These are phyloP conservation scores for Alfaro cultratus DNA, from an alignment of 2,797 vertebrate species.

Conservation along the genomic window DNA sequence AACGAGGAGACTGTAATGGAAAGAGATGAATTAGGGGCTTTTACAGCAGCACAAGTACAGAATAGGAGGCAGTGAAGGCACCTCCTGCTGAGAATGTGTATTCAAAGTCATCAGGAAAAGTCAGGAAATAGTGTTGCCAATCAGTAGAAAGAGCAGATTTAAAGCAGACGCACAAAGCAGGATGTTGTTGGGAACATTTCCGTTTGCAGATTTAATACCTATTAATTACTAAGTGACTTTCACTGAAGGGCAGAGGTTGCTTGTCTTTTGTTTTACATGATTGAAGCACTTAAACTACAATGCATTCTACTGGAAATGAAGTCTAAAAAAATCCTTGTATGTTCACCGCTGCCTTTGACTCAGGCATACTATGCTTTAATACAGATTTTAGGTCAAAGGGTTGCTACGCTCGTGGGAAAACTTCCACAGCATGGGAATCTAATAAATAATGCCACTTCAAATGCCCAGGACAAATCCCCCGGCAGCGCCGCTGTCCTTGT, in stretches of 20 bases:
- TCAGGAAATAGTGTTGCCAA: conserved; percentile 74
- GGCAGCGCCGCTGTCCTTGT: conserved; percentile 34
- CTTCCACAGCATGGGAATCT: conserved; percentile 42
- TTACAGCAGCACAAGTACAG: conserved; percentile 47
- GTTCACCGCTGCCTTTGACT: conserved; percentile 59
- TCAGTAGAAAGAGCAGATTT: conserved; percentile 70
- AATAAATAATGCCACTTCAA: conserved; percentile 64
- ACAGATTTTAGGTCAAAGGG: conserved; percentile 59
- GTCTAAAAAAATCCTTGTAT: conserved; percentile 18
- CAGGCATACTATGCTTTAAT: conserved; percentile 50
- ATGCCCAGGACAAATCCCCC: conserved; percentile 45
- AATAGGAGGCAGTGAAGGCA: conserved; percentile 56
- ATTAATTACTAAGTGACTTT: conserved; percentile 74
- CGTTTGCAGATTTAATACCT: conserved; percentile 70
- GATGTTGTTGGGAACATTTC: conserved; percentile 74
- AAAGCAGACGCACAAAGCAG: conserved; percentile 58
- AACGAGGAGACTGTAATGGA: conserved; percentile 56
- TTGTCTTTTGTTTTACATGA: conserved; percentile 31
- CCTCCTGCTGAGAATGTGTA: conserved; percentile 67
- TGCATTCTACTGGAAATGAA: conserved; percentile 37
- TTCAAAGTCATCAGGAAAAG: conserved; percentile 74
- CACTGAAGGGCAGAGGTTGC: conserved; percentile 48
- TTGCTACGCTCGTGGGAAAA: conserved; percentile 36
- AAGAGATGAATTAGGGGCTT: conserved; percentile 70
- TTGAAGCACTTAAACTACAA: conserved; percentile 57